A percentile compares a stretch with the other conserved stretches of the same genome.
phyloP scores from a whole-genome alignment of 2,888 invertebrate species.

The Orchesellides sinensis region DNA sequence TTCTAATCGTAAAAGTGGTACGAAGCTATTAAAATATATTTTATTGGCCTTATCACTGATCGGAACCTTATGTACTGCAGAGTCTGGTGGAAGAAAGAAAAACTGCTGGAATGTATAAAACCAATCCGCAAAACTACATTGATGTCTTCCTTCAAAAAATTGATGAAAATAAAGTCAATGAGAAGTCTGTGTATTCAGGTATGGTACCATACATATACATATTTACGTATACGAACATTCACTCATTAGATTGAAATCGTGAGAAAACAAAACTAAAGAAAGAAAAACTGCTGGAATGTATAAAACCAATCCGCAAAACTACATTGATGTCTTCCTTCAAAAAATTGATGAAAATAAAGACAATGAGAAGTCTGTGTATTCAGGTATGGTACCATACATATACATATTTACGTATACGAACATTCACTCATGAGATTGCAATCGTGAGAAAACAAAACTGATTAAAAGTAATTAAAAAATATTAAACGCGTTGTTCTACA shows the following conservation, averaged over 20 bases:
- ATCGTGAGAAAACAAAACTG: background rate
- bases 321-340: slow-evolving; percentile 62
- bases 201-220: background rate
- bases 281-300: too few relatives aligned
- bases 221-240: background rate
- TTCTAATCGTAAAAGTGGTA: too few relatives aligned
- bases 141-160: slow-evolving; percentile 66
- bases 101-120: slow-evolving; percentile 44
- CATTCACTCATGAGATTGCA: too few relatives aligned
- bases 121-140: slow-evolving; percentile 60
- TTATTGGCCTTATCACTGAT: too few relatives aligned
- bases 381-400: slow-evolving; percentile 20
- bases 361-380: slow-evolving; percentile 27
- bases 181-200: slow-evolving; percentile 46
- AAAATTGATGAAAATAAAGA: slow-evolving; percentile 58
- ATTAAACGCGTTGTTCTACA: background rate
- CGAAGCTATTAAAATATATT: too few relatives aligned
- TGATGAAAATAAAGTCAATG: slow-evolving; percentile 36
- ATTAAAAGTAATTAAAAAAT: too few relatives aligned
- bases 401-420: too few relatives aligned
- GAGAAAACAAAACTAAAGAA: background rate
- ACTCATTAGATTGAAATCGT: background rate
- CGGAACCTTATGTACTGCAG: background rate
- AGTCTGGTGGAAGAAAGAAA: slow-evolving; percentile 55
- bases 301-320: slow-evolving; percentile 50